Percentiles rank a stretch among this genome's conserved stretches.
Evolutionary conservation across 2,113 vertebrate genomes (phyloP).

Genomic region (Zosterops japonicus): DNA sequence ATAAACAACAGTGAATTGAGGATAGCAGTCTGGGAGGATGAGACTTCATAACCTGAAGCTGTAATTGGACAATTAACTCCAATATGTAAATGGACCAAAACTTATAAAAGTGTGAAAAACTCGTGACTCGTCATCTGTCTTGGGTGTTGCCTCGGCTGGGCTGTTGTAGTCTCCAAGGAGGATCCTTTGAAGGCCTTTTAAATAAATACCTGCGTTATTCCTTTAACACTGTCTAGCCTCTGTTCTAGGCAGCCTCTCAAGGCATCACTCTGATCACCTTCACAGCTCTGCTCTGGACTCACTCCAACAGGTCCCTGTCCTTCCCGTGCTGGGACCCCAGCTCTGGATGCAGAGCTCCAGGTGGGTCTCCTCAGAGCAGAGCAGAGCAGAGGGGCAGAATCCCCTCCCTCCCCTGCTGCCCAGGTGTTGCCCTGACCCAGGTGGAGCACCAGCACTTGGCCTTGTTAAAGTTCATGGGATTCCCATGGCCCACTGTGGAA

Average conservation of each 20-base stretch:
- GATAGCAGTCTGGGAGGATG: background rate
- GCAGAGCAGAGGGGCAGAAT: background rate
- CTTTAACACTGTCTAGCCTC: background rate
- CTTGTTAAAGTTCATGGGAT: background rate
- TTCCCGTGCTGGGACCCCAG: background rate
- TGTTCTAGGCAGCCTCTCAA: background rate
- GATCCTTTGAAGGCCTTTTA: background rate
- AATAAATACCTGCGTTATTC: background rate
- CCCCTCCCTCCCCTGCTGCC: background rate
- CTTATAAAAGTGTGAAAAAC: background rate
- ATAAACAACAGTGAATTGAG: background rate
- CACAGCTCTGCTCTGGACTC: rapidly evolving
- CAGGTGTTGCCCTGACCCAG: background rate
- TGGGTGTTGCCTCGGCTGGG: rapidly evolving
- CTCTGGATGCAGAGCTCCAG: background rate
- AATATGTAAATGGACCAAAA: background rate
- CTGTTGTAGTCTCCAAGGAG: background rate
- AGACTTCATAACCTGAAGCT: background rate
- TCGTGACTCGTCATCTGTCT: rapidly evolving
- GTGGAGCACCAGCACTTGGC: background rate
- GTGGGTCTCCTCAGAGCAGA: background rate
- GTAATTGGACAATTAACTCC: background rate
- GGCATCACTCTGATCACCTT: background rate
- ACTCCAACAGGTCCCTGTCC: background rate
- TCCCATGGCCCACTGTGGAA: background rate